Conservation (phyloP, 1,140 invertebrate genomes). For the Panagrolaimus sp. region DNA sequence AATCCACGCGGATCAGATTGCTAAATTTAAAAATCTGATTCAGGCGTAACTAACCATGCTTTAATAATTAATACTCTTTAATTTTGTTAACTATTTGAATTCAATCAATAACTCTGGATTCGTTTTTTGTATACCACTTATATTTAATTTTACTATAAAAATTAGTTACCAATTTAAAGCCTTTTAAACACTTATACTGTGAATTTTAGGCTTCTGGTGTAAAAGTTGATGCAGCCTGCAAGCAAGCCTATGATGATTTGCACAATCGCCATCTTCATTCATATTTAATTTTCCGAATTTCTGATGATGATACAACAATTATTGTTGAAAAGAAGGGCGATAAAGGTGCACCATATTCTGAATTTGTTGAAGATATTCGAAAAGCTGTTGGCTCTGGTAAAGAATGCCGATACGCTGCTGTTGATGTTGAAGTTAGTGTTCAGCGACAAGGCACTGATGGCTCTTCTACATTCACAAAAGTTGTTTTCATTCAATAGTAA, state of each 20-base stretch:
- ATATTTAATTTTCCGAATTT: constrained; percentile 56
- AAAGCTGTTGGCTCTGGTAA: constrained; percentile 53
- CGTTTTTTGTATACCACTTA: no score
- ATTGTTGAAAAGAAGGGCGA: constrained; percentile 58
- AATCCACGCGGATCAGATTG: no score
- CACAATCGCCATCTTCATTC: constrained; percentile 55
- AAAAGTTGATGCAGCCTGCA: constrained; percentile 55
- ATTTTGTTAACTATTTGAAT: no score
- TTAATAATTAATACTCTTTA: no score
- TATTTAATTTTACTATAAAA: no score
- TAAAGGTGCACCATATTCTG: constrained; percentile 54
- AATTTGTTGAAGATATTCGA: constrained; percentile 57
- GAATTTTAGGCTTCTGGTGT: constrained; percentile 54
- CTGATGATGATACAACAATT: constrained; percentile 53
- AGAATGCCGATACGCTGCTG: constrained; percentile 56
- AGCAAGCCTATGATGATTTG: constrained; percentile 55
- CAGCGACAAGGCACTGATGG: constrained; percentile 55
- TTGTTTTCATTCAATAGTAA: constrained; percentile 58
- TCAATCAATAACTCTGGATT: no score
- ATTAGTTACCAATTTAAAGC: no score
- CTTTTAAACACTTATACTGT: no score
- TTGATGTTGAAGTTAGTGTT: constrained; percentile 53
- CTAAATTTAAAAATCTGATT: no score
- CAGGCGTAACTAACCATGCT: no score
- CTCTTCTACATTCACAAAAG: constrained; percentile 47